Conservation (phyloP, 2,113 vertebrate genomes). For the Dicerorhinus sumatrensis region DNA sequence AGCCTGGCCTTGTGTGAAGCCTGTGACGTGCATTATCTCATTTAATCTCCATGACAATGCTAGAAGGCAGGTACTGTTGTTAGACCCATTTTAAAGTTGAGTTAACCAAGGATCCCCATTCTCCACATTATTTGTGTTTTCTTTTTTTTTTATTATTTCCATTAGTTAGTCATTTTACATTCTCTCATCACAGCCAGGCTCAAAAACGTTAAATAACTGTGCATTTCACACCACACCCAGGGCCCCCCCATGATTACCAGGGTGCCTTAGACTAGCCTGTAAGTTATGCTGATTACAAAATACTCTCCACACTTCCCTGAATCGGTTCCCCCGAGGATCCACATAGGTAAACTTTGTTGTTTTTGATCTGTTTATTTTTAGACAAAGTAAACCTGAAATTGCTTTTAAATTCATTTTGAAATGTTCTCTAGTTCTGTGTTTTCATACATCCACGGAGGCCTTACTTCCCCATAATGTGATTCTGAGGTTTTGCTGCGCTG, state of each 20-base stretch:
- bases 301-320: not conserved
- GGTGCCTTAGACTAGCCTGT: not conserved
- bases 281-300: not conserved
- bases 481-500: not conserved
- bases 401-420: not conserved
- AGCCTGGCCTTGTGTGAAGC: not conserved
- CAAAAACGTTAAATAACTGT: not conserved
- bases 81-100: not conserved
- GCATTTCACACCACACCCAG: not conserved
- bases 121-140: not conserved
- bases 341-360: not conserved
- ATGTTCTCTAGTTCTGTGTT: not conserved
- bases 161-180: not conserved
- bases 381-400: not conserved
- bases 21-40: not conserved
- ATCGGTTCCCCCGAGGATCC: not conserved
- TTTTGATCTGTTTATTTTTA: not conserved
- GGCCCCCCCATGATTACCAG: not conserved
- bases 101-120: not conserved
- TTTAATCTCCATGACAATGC: fast-evolving
- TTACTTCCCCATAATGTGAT: not conserved
- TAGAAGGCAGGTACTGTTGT: not conserved
- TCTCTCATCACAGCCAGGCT: not conserved
- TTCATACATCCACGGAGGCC: not conserved
- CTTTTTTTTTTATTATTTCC: not conserved